Percentiles rank a stretch among this genome's conserved stretches.
phyloP scores from a whole-genome alignment of 1,140 invertebrate genomes.

The Rhynchophorus ferrugineus region DNA sequence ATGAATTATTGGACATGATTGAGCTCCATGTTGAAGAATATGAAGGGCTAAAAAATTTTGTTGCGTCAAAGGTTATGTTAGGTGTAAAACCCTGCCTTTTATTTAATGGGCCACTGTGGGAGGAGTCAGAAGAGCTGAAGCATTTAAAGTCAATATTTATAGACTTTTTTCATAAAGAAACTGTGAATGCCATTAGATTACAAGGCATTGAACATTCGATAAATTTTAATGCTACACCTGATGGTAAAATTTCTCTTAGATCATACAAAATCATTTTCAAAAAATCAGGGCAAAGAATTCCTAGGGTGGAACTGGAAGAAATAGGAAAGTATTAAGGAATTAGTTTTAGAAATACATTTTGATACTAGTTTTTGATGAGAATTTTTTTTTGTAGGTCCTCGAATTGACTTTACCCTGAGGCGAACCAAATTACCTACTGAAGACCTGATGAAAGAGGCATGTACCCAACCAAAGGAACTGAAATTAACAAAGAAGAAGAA shows the following conservation, averaged over 20 bases:
- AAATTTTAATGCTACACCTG: conserved; percentile 72
- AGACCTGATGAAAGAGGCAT: conserved; percentile 82
- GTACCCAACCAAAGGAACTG: conserved; percentile 74
- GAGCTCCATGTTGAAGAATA: conserved; percentile 84
- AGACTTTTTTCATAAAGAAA: conserved; percentile 90
- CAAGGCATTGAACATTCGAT: conserved; percentile 91
- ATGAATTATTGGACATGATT: conserved; percentile 89
- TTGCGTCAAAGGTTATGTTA: conserved; percentile 33
- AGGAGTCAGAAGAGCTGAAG: conserved; percentile 68
- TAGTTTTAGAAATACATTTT: background rate
- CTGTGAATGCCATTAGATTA: conserved; percentile 70
- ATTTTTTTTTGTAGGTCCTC: conserved; percentile 56
- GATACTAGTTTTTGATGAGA: conserved; percentile 3
- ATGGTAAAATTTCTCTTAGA: conserved; percentile 73
- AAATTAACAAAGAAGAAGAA: conserved; percentile 88
- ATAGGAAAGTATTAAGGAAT: conserved; percentile 54
- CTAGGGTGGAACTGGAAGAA: conserved; percentile 86
- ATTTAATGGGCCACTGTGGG: conserved; percentile 90
- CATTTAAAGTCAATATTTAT: conserved; percentile 82
- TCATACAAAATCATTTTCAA: conserved; percentile 87
- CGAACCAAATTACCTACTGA: conserved; percentile 83
- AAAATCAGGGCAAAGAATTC: conserved; percentile 82
- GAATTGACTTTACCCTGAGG: conserved; percentile 78
- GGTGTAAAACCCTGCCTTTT: conserved; percentile 88
- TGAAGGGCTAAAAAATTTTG: conserved; percentile 45